Base-by-base conservation (phyloP, 2,888 invertebrate genomes). In the Brachypterus glaber region DNA sequence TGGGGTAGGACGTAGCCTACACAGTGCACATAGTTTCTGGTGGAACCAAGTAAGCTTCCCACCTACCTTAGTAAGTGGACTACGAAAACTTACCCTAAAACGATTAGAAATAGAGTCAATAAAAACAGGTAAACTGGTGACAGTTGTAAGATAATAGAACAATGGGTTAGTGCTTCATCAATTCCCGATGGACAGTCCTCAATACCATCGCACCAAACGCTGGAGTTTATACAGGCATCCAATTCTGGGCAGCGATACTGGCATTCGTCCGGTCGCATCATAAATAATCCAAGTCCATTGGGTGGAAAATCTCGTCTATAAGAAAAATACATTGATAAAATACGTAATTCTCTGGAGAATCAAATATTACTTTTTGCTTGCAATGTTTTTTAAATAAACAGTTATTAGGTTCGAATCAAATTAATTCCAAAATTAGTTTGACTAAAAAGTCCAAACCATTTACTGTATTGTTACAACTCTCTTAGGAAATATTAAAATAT, bases 191-290 rank as follows among this genome's bases (percentile, higher is more conserved):
- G 87, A 56, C 88, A 88, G 59, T 88, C 85, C 33, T 73, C 66
- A 24, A 75, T 63, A 12, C 85, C 86, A 54, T 87, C 85, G 55
- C 87, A 88, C 85, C 87, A 86, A 35, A 87, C 72, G 31, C 79
- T 76, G 0, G 79, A 71, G 54, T 82, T 78, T 46, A 87, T 85
- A 62, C 87, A 88, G 9, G 86, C 87, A 59, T 84, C 82, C 45
- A 88, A 64, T 37, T 86, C 86, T 2, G 82, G 76, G 58, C 88
- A 88, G 30, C 80, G 74, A 62, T 79, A 77, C 44, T 74, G 72
- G 56, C 87, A 87, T 52, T 86, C 84, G 39, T 80, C 81, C 30
- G 77, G 68, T 57, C 78, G 62, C 49, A 63, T 58, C 56, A 64
- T 54, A 43, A 63, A 64, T 1, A 77, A 73, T 48, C 41, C 78